A percentile compares a stretch with the other conserved stretches of the same genome.
Conservation (phyloP, 2,797 vertebrate species). For the Phoxinus dragarum region DNA sequence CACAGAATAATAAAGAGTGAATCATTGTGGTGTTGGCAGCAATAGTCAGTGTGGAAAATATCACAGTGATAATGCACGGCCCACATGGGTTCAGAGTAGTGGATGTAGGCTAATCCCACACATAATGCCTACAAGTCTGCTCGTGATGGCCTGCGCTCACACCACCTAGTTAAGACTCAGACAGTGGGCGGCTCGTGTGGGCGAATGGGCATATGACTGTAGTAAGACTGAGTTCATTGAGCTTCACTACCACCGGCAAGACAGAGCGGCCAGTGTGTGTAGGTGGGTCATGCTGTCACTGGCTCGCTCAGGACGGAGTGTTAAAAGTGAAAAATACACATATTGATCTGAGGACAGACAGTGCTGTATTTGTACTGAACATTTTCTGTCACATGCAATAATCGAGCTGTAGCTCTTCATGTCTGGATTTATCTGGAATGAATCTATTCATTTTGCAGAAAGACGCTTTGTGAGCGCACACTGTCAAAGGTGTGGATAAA, state of each 20-base stretch:
- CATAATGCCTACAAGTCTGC: constrained; percentile 24
- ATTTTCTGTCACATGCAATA: constrained; percentile 9
- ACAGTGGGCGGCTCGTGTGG: constrained; percentile 51
- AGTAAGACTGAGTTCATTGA: constrained; percentile 23
- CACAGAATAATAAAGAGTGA: constrained; percentile 49
- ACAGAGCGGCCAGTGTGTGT: neutral
- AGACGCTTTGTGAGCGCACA: neutral
- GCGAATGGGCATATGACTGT: constrained; percentile 42
- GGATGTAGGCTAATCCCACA: constrained; percentile 48
- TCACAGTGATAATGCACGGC: constrained; percentile 37
- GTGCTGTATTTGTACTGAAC: neutral
- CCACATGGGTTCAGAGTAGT: constrained; percentile 46
- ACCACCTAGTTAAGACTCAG: constrained; percentile 42
- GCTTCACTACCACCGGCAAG: neutral
- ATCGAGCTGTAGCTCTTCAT: neutral
- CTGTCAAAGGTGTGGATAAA: constrained; percentile 45
- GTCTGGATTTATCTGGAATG: constrained; percentile 1
- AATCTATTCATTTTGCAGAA: constrained; percentile 9
- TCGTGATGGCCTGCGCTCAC: constrained; percentile 48
- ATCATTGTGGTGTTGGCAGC: constrained; percentile 36
- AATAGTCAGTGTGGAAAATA: constrained; percentile 28
- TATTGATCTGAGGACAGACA: constrained; percentile 17
- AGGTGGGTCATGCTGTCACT: constrained; percentile 33
- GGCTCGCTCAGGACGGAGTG: neutral
- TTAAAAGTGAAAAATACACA: neutral